A percentile compares a stretch with the other conserved stretches of the same genome.
These are phyloP conservation scores for Carassius auratus DNA, from an alignment of 2,113 vertebrate species.

Conservation along the genomic window DNA sequence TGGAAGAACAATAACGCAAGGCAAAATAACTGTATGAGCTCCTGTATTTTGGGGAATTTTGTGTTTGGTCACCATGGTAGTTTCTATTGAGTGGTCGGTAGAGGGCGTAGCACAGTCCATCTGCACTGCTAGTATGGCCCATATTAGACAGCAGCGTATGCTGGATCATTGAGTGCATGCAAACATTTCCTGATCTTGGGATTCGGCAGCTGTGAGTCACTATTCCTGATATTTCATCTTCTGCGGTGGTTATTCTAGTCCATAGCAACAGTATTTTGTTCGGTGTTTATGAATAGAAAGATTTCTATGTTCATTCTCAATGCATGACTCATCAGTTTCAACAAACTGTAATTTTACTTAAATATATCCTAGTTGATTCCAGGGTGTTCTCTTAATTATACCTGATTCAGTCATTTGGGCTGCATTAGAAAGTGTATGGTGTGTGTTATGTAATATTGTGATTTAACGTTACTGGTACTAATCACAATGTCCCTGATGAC, in stretches of 20 bases:
- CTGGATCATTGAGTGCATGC: slow-evolving; percentile 10
- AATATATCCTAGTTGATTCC: slow-evolving; percentile 13
- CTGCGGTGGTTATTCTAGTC: slow-evolving; percentile 1
- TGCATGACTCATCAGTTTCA: slow-evolving; percentile 55
- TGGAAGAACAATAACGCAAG: no score
- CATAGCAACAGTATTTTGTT: slow-evolving; percentile 16
- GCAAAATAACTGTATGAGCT: no score
- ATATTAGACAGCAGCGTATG: slow-evolving; percentile 8
- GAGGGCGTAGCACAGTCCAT: slow-evolving; percentile 11
- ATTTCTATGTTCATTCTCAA: neutral
- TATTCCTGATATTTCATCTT: slow-evolving; percentile 1
- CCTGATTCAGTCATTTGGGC: neutral
- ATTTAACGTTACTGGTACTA: neutral
- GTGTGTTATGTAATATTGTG: neutral
- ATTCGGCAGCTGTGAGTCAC: slow-evolving; percentile 46
- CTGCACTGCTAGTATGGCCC: no score
- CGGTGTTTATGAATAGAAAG: neutral
- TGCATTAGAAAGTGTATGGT: neutral
- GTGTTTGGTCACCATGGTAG: neutral
- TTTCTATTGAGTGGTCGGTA: slow-evolving; percentile 10
- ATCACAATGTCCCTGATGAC: neutral
- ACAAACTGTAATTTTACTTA: neutral
- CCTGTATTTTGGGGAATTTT: neutral
- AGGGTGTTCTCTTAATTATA: neutral
- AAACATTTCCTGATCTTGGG: slow-evolving; percentile 31